Percentiles rank a stretch among this genome's conserved stretches.
These are phyloP conservation scores for Dinothrombium tinctorium DNA, from an alignment of 1,140 invertebrate genomes.

Conservation along the genomic window DNA sequence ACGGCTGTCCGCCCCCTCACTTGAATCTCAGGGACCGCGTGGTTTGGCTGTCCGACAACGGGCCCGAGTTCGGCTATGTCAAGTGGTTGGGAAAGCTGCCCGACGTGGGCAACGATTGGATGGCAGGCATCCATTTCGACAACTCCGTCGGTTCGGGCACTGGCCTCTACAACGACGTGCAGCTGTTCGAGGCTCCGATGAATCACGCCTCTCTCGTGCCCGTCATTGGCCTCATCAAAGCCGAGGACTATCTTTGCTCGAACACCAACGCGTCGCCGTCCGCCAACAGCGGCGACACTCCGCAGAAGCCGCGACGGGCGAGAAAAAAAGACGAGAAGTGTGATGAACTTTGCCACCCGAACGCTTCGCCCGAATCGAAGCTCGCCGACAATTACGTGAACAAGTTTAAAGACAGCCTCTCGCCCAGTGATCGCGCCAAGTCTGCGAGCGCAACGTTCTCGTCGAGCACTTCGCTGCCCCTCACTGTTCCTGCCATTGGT, in stretches of 20 bases:
- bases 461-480: not conserved
- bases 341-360: too few species aligned
- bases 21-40: conserved; percentile 15
- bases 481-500: not conserved
- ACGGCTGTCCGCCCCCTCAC: not conserved
- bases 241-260: conserved; percentile 22
- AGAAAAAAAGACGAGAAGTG: too few species aligned
- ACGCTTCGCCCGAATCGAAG: too few species aligned
- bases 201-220: conserved; percentile 33
- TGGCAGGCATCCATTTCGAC: conserved; percentile 32
- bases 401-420: too few species aligned
- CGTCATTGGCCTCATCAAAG: conserved; percentile 27
- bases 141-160: conserved; percentile 27
- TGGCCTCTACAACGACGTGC: conserved; percentile 25
- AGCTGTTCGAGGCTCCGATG: conserved; percentile 28
- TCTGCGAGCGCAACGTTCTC: too few species aligned
- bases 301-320: too few species aligned
- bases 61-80: conserved; percentile 26
- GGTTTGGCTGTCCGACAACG: conserved; percentile 29
- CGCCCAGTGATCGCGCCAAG: too few species aligned
- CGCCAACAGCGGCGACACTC: not conserved
- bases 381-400: too few species aligned
- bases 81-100: conserved; percentile 30
- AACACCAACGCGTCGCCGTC: not conserved
- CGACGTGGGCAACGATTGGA: conserved; percentile 25